phyloP scores from a whole-genome alignment of 1,140 invertebrate genomes.

The Ganaspis sp. region DNA sequence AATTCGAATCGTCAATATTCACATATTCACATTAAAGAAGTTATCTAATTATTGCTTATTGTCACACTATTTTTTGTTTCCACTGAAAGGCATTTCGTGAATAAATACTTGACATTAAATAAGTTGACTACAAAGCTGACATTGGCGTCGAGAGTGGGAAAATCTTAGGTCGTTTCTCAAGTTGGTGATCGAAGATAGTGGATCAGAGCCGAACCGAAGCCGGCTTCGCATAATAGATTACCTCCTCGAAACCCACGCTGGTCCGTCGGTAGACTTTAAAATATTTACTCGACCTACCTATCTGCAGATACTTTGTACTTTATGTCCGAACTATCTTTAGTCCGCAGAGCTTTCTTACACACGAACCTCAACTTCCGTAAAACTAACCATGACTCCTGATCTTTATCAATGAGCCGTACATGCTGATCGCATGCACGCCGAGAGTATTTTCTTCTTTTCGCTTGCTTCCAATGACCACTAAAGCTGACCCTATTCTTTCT shows the following conservation, averaged over 20 bases:
- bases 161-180: neutral
- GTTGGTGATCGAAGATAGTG: slow-evolving; percentile 23
- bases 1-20: no score
- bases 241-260: slow-evolving; percentile 19
- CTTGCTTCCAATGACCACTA: neutral
- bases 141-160: slow-evolving; percentile 26
- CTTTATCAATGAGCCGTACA: slow-evolving; percentile 15
- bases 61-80: no score
- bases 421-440: slow-evolving; percentile 18
- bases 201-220: slow-evolving; percentile 2
- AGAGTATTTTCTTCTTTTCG: slow-evolving; percentile 2
- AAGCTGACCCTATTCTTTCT: slow-evolving; percentile 9
- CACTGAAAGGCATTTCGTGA: neutral
- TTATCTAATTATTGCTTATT: no score
- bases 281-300: slow-evolving; percentile 19
- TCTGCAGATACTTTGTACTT: slow-evolving; percentile 23
- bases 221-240: slow-evolving; percentile 21
- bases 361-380: slow-evolving; percentile 22
- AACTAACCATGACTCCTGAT: slow-evolving; percentile 28
- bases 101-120: neutral
- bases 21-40: no score
- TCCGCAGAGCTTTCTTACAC: neutral
- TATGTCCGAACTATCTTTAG: slow-evolving; percentile 24
- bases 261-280: slow-evolving; percentile 19
- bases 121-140: neutral